Evolutionary conservation across 2,797 vertebrate species (phyloP).

Genomic region (Sebastes minor): DNA sequence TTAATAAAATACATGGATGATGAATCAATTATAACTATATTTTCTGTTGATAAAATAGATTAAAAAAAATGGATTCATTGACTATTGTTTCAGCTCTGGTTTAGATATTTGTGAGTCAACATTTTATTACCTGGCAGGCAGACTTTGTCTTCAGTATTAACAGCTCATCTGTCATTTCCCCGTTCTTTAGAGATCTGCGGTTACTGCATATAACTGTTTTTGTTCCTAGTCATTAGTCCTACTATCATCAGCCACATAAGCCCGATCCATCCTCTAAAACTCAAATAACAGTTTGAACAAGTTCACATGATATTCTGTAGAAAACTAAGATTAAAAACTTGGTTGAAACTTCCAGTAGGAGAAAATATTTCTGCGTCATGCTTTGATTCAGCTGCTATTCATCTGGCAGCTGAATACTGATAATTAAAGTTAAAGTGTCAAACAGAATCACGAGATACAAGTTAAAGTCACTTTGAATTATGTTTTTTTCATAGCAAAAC

Average conservation of each 20-base stretch:
- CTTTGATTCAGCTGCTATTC: slow-evolving; percentile 13
- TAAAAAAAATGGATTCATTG: neutral
- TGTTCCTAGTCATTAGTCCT: neutral
- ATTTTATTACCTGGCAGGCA: neutral
- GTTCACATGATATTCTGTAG: neutral
- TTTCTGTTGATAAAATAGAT: neutral
- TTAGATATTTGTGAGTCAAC: neutral
- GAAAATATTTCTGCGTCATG: neutral
- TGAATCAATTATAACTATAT: neutral
- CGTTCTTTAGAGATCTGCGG: neutral
- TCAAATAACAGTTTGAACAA: neutral
- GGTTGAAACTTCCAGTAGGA: neutral
- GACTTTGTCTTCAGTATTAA: neutral
- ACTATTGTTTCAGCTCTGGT: neutral
- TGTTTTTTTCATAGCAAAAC: neutral
- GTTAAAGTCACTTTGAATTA: slow-evolving; percentile 15
- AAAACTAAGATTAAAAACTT: neutral
- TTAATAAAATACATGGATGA: neutral
- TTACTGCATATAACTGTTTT: neutral
- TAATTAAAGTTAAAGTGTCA: slow-evolving; percentile 26
- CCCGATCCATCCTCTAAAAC: neutral
- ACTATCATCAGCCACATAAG: neutral
- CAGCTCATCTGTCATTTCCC: neutral
- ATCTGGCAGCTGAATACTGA: neutral
- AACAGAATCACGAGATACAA: neutral